These are phyloP conservation scores for Miltochrista miniata DNA, from an alignment of 2,888 invertebrate genomes.

Conservation along the genomic window DNA sequence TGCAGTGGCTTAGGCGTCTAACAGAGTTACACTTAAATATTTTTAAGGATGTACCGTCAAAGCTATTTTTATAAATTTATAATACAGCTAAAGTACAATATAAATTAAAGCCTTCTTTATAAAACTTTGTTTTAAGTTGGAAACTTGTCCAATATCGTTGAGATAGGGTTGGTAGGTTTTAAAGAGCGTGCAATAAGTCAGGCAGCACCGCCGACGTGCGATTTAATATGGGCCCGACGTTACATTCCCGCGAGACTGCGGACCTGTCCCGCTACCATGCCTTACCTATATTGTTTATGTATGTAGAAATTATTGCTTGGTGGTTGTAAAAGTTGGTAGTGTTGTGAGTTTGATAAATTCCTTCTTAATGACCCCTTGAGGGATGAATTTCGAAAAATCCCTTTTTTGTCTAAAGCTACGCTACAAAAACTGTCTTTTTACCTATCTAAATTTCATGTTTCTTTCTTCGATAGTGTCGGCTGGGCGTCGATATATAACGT, in stretches of 20 bases:
- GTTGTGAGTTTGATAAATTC: too few species aligned
- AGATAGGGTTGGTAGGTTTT: conserved; percentile 40
- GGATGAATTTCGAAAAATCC: too few species aligned
- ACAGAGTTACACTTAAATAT: too few species aligned
- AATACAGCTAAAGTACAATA: conserved; percentile 18
- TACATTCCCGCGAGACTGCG: conserved; percentile 35
- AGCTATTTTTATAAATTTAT: neutral
- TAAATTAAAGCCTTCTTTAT: conserved; percentile 3
- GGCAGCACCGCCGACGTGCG: conserved; percentile 24
- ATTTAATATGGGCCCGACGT: conserved; percentile 45
- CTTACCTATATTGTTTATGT: conserved; percentile 1
- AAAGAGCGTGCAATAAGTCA: conserved; percentile 46
- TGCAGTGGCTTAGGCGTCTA: too few species aligned
- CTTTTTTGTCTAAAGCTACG: too few species aligned
- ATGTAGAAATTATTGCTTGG: neutral
- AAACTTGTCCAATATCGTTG: conserved; percentile 51
- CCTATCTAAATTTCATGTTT: too few species aligned
- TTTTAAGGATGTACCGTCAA: too few species aligned
- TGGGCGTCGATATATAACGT: conserved; percentile 16
- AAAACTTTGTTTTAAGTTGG: conserved; percentile 26
- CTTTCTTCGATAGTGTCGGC: too few species aligned
- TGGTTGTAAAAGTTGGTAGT: too few species aligned
- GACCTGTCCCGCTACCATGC: conserved; percentile 19
- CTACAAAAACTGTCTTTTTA: too few species aligned
- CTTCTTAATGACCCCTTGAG: too few species aligned